phyloP scores from a whole-genome alignment of 2,888 invertebrate species.

The Lingula anatina region DNA sequence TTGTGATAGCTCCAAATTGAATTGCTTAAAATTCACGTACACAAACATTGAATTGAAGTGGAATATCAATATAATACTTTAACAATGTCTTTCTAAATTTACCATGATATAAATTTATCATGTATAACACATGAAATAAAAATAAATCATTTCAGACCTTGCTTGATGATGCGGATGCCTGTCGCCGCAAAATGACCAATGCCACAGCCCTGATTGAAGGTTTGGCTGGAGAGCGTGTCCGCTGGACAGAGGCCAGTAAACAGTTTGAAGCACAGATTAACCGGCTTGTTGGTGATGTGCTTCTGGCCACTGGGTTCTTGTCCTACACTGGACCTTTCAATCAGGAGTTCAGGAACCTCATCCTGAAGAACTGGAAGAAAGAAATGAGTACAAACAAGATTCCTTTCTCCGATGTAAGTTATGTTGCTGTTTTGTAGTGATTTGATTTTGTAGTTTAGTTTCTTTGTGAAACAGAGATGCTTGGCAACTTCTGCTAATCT shows the following conservation, averaged over 20 bases:
- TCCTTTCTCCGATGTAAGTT: slow-evolving; percentile 69
- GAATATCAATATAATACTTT: no score
- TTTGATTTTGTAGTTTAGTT: not conserved
- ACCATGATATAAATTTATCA: no score
- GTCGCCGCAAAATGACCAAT: slow-evolving; percentile 91
- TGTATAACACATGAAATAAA: no score
- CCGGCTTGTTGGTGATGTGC: slow-evolving; percentile 87
- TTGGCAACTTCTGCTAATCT: no score
- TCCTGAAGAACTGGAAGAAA: slow-evolving; percentile 84
- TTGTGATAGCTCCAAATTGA: not conserved
- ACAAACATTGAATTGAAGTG: no score
- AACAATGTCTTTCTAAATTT: no score
- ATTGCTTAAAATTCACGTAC: not conserved
- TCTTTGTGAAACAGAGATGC: no score
- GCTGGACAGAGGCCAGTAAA: slow-evolving; percentile 93
- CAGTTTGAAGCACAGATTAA: slow-evolving; percentile 70
- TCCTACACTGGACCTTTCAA: slow-evolving; percentile 97
- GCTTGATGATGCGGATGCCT: slow-evolving; percentile 87
- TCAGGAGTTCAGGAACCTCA: slow-evolving; percentile 81
- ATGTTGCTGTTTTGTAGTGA: no score
- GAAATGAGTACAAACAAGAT: slow-evolving; percentile 72
- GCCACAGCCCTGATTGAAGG: slow-evolving; percentile 94
- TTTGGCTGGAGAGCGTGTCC: slow-evolving; percentile 83
- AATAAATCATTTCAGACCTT: slow-evolving; percentile 69
- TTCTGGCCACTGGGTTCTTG: slow-evolving; percentile 88